Evolutionary conservation across 2,797 vertebrate species (phyloP).

Genomic region (Phyllotis vaccarum): DNA sequence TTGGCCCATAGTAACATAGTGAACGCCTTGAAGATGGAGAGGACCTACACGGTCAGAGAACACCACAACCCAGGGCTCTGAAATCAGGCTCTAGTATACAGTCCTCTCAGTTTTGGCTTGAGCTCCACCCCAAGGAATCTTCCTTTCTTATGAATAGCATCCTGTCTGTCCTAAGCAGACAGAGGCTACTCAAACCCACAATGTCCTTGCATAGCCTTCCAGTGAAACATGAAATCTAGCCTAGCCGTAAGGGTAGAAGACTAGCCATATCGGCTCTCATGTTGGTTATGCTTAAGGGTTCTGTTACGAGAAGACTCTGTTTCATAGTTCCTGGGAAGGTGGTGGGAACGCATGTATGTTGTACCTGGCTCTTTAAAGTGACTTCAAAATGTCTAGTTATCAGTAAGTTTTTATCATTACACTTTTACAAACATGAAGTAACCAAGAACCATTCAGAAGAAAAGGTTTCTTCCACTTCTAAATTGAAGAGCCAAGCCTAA

Average conservation of each 20-base stretch:
- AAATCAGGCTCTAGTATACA: background rate
- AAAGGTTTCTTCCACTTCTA: slow-evolving; percentile 35
- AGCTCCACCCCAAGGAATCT: background rate
- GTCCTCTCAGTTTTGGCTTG: background rate
- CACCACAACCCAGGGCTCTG: background rate
- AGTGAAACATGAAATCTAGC: background rate
- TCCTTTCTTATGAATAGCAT: background rate
- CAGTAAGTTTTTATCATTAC: slow-evolving; percentile 32
- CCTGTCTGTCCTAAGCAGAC: background rate
- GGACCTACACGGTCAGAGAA: background rate
- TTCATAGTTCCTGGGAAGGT: background rate
- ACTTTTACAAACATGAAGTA: slow-evolving; percentile 12
- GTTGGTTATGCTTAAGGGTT: background rate
- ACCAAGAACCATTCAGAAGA: slow-evolving; percentile 7
- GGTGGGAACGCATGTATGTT: background rate
- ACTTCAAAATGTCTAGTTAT: slow-evolving; percentile 50
- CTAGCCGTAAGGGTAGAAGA: background rate
- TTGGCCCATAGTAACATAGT: background rate
- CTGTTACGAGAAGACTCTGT: background rate
- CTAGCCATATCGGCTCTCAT: background rate
- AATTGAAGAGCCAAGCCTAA: slow-evolving; percentile 7
- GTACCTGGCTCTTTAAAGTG: background rate
- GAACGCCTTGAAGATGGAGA: background rate
- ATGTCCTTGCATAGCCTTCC: slow-evolving; percentile 6
- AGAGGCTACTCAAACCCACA: background rate